Percentiles rank a stretch among this genome's conserved stretches.
phyloP scores from a whole-genome alignment of 2,113 vertebrate genomes.

The Proteles cristata region DNA sequence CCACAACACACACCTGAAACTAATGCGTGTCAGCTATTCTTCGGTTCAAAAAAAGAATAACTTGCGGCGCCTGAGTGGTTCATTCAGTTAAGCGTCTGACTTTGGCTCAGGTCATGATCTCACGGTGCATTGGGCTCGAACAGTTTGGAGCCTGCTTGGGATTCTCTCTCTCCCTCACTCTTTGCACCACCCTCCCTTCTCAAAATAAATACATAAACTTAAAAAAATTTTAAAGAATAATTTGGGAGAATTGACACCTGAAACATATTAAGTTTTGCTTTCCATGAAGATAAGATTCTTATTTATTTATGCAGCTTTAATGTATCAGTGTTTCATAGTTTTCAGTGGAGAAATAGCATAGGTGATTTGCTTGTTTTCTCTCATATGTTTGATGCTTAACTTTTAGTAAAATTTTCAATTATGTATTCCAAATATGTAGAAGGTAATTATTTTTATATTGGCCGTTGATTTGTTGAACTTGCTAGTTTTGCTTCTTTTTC shows the following conservation, averaged over 20 bases:
- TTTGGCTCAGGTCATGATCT: no score
- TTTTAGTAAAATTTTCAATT: neutral
- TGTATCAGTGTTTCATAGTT: neutral
- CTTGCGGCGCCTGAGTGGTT: no score
- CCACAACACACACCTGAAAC: neutral
- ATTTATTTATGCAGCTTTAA: neutral
- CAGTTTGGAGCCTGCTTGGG: no score
- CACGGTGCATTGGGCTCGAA: neutral
- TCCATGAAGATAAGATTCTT: neutral
- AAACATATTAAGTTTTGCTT: neutral
- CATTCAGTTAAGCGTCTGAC: no score
- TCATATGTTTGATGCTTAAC: neutral
- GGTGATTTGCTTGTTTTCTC: neutral
- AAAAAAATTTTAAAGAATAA: no score
- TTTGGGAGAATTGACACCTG: neutral
- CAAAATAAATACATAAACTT: no score
- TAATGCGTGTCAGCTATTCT: neutral
- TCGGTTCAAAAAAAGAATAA: neutral
- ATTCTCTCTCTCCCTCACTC: no score
- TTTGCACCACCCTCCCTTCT: no score
- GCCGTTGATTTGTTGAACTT: neutral
- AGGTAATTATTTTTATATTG: neutral
- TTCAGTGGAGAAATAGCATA: neutral
- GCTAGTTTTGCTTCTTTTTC: neutral
- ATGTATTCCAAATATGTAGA: neutral